A percentile compares a stretch with the other conserved stretches of the same genome.
Evolutionary conservation across 2,888 invertebrate species (phyloP).

Genomic region (Capitulum mitella): DNA sequence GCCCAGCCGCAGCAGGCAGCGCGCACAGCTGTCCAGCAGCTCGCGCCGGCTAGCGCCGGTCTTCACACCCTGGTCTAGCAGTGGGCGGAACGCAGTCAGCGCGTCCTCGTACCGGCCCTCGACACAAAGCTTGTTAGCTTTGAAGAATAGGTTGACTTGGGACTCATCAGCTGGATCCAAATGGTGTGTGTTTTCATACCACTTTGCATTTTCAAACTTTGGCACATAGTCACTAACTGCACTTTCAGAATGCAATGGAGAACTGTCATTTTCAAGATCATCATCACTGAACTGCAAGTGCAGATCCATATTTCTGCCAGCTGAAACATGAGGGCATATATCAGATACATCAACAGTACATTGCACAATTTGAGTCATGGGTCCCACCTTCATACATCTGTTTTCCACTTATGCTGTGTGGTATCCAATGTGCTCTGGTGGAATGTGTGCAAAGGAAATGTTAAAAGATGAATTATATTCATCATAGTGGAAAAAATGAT

Average conservation of each 20-base stretch:
- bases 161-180: background rate
- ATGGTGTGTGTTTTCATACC: background rate
- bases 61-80: background rate
- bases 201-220: background rate
- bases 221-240: background rate
- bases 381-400: too few species aligned
- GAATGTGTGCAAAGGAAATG: too few species aligned
- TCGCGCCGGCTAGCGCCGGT: background rate
- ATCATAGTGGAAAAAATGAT: too few species aligned
- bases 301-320: background rate
- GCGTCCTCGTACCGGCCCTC: background rate
- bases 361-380: too few species aligned
- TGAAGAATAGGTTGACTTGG: background rate
- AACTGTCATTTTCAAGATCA: background rate
- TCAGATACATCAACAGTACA: too few species aligned
- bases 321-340: background rate
- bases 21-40: constrained; percentile 1
- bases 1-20: background rate
- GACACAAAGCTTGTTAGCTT: background rate
- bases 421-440: too few species aligned
- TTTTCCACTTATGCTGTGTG: too few species aligned
- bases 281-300: background rate
- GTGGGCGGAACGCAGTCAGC: background rate
- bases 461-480: too few species aligned
- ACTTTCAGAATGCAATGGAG: background rate